Evolutionary conservation across 2,888 invertebrate genomes (phyloP).

Genomic region (Portevinia maculata): DNA sequence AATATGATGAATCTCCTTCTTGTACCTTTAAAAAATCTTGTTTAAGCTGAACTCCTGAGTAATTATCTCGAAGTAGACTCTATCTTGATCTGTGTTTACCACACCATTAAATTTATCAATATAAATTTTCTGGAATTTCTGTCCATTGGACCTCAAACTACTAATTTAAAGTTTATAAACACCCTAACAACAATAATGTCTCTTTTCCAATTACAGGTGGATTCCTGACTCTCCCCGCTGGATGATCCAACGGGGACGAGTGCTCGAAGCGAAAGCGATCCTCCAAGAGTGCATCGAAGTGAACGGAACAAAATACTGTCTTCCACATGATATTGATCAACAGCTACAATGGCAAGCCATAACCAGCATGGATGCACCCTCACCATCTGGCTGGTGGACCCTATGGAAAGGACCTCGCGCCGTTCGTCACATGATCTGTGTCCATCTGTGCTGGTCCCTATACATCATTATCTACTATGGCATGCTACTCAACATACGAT

Average conservation of each 20-base stretch:
- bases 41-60: too few species aligned
- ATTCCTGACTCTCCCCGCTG: slow-evolving; percentile 84
- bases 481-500: slow-evolving; percentile 83
- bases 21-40: too few species aligned
- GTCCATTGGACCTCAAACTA: too few species aligned
- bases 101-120: too few species aligned
- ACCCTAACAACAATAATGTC: neutral
- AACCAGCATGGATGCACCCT: slow-evolving; percentile 81
- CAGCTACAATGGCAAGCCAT: slow-evolving; percentile 82
- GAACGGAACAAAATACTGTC: slow-evolving; percentile 81
- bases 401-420: slow-evolving; percentile 82
- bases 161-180: neutral
- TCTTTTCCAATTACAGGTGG: slow-evolving; percentile 78
- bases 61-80: too few species aligned
- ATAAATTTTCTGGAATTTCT: too few species aligned
- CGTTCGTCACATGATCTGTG: slow-evolving; percentile 80
- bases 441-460: slow-evolving; percentile 82
- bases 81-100: too few species aligned
- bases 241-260: slow-evolving; percentile 82
- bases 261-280: slow-evolving; percentile 82
- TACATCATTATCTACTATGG: slow-evolving; percentile 83
- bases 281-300: slow-evolving; percentile 81
- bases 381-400: slow-evolving; percentile 82
- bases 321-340: slow-evolving; percentile 82
- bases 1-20: too few species aligned